Evolutionary conservation across 2,888 invertebrate genomes (phyloP), one percentile per base, ranked within the genome.

Genomic region (Diogma glabrata): DNA sequence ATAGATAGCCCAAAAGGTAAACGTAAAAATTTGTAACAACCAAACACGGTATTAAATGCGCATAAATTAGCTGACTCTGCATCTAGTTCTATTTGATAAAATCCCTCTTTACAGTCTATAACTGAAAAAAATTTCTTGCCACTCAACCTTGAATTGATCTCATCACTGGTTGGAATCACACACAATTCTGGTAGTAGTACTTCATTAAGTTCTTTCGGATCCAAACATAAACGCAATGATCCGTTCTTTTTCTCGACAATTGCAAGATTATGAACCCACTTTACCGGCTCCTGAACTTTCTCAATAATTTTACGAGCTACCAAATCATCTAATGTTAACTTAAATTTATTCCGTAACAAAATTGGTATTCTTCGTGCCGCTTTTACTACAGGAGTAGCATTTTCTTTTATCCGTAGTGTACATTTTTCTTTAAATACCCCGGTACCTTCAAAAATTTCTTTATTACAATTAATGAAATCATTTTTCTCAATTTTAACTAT

Each of bases 61-160:
- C 54, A 56, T 22, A 54, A 43, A 28, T 52, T 47, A 12, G 49
- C 36, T 23, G 51, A 54, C 17, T 45, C n/a, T 38, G 36, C 30
- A 51, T 54, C 51, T 7, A 56, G 26, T 22, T 50, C 49, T 16
- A 57, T 51, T 43, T 57, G 57, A 47, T 50, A 53, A 47, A 51
- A 54, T 10, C 54, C 54, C 36, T 52, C 38, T 43, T 54, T 54
- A n/a, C n/a, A n/a, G n/a, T n/a, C n/a, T n/a, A n/a, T n/a, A n/a
- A n/a, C n/a, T n/a, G n/a, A n/a, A n/a, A n/a, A n/a, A n/a, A n/a
- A n/a, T n/a, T n/a, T n/a, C n/a, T n/a, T n/a, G n/a, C n/a, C n/a
- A n/a, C n/a, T n/a, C n/a, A n/a, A n/a, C n/a, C n/a, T n/a, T n/a
- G n/a, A n/a, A n/a, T n/a, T n/a, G n/a, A n/a, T n/a, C n/a, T n/a